Conservation (phyloP, 1,140 invertebrate genomes). For the Meloidogyne exigua region DNA sequence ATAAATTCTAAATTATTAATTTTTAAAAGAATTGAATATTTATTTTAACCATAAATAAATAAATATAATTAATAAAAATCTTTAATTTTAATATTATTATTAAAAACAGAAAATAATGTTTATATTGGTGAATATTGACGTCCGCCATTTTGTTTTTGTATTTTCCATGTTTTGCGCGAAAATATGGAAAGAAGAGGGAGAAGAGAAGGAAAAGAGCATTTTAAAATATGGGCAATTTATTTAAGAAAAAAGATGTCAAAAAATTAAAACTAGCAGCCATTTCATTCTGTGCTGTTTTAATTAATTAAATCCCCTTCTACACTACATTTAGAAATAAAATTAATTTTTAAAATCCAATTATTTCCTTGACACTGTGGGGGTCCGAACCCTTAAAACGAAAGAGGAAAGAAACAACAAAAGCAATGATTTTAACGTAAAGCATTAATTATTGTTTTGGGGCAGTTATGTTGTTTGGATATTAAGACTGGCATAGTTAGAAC, state of each 20-base stretch:
- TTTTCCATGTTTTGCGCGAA: neutral
- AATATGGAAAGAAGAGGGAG: neutral
- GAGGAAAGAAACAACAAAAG: too few relatives aligned
- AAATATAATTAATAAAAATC: neutral
- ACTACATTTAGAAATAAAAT: neutral
- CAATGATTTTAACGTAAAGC: too few relatives aligned
- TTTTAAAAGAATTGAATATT: too few relatives aligned
- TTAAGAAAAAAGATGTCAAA: neutral
- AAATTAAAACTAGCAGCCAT: neutral
- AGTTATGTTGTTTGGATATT: too few relatives aligned
- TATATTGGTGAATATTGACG: neutral
- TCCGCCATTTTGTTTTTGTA: too few relatives aligned
- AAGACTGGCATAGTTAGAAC: too few relatives aligned
- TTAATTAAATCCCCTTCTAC: neutral
- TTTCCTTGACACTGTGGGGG: too few relatives aligned
- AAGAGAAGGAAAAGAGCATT: neutral
- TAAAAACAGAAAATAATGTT: neutral
- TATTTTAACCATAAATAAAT: neutral
- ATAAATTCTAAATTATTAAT: too few relatives aligned
- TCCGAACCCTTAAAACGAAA: too few relatives aligned
- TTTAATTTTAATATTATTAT: neutral
- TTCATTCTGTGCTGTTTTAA: too few relatives aligned
- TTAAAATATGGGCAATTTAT: neutral
- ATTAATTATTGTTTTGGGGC: too few relatives aligned
- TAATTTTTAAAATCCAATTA: neutral